A percentile compares a stretch with the other conserved stretches of the same genome.
Conservation (phyloP, 2,888 invertebrate species). For the Drosophila acutilabella region DNA sequence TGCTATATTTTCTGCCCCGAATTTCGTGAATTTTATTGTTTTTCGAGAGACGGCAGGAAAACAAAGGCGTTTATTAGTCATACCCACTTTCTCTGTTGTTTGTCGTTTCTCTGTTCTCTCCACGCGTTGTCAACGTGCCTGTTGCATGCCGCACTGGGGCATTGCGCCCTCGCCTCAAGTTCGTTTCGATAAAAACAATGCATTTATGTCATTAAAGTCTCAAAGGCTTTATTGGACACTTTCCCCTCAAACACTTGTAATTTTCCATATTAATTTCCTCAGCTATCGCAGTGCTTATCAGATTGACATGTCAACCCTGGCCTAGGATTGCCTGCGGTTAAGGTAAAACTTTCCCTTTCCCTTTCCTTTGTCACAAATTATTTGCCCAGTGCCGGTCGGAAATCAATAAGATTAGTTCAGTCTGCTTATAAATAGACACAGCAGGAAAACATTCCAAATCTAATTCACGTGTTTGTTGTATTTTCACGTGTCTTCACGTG, state of each 20-base stretch:
- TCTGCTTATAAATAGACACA: constrained; percentile 46
- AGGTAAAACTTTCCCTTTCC: not conserved
- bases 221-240: not conserved
- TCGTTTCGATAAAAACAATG: constrained; percentile 28
- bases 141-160: constrained; percentile 43
- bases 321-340: not conserved
- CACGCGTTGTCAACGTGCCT: constrained; percentile 42
- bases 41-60: constrained; percentile 11
- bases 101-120: constrained; percentile 7
- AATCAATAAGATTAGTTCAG: constrained; percentile 52
- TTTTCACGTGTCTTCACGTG: constrained; percentile 11
- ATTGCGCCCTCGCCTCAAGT: constrained; percentile 35
- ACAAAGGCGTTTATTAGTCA: constrained; percentile 46
- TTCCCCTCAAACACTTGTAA: not conserved
- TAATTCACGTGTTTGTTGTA: constrained; percentile 7
- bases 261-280: constrained; percentile 6
- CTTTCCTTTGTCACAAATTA: constrained; percentile 39
- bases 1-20: constrained; percentile 30
- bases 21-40: constrained; percentile 22
- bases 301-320: constrained; percentile 1
- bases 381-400: constrained; percentile 34
- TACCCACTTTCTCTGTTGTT: not conserved
- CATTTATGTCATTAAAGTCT: constrained; percentile 6
- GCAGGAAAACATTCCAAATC: constrained; percentile 14
- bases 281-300: constrained; percentile 2